Percentiles rank a stretch among this genome's conserved stretches.
These are phyloP conservation scores for Lasaia peninsularis DNA, from an alignment of 1,140 invertebrate species.

Conservation along the genomic window DNA sequence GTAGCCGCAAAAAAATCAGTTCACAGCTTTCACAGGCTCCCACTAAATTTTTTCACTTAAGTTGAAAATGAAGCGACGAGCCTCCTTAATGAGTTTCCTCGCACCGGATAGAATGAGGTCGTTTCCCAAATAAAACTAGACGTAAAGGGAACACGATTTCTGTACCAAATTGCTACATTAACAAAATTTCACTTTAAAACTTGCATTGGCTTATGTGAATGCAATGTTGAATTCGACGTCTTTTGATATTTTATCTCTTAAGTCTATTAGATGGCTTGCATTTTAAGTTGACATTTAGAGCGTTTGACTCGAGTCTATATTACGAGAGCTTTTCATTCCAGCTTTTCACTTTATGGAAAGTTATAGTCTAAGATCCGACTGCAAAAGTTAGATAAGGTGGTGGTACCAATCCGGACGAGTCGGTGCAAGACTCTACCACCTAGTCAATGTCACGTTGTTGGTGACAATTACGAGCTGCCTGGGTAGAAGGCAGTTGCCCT, in stretches of 20 bases:
- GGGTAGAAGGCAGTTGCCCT: too few species aligned
- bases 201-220: constrained; percentile 18
- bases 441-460: too few species aligned
- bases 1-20: constrained; percentile 1
- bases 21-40: constrained; percentile 22
- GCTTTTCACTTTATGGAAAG: too few species aligned
- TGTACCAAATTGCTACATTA: constrained; percentile 30
- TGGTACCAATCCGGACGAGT: too few species aligned
- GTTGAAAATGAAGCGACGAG: constrained; percentile 36
- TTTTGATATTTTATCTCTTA: constrained; percentile 14
- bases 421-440: too few species aligned
- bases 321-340: too few species aligned
- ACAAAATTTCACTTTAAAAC: constrained; percentile 28
- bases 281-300: background rate
- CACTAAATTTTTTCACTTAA: constrained; percentile 37
- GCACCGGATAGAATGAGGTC: constrained; percentile 26
- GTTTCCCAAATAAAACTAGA: constrained; percentile 23
- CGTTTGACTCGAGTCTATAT: background rate
- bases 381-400: too few species aligned
- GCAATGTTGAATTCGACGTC: constrained; percentile 13
- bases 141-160: constrained; percentile 26
- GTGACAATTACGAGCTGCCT: too few species aligned
- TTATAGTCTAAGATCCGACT: too few species aligned
- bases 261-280: constrained; percentile 5
- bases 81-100: constrained; percentile 37